These are phyloP conservation scores for Athene cunicularia DNA, from an alignment of 2,113 vertebrate genomes.

Conservation along the genomic window DNA sequence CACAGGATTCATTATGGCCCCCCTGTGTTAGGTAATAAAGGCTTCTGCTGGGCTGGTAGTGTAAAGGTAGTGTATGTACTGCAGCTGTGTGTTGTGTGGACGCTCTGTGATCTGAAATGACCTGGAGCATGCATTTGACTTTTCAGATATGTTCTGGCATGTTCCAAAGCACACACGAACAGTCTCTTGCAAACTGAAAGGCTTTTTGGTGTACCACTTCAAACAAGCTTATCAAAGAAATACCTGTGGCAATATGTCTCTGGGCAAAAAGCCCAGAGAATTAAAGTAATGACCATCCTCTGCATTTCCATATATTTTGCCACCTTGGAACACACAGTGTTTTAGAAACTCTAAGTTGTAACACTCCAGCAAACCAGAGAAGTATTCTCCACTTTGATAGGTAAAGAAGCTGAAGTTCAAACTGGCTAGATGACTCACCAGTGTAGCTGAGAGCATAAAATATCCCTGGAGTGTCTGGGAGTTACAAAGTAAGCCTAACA, in stretches of 20 bases:
- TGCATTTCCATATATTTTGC: neutral
- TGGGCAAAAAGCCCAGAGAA: neutral
- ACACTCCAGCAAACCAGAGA: neutral
- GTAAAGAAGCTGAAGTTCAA: neutral
- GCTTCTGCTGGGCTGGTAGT: neutral
- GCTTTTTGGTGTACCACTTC: neutral
- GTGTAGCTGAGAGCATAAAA: neutral
- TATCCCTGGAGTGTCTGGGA: neutral
- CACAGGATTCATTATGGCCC: neutral
- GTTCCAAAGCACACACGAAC: neutral
- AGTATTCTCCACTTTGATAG: neutral
- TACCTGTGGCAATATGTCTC: constrained; percentile 26
- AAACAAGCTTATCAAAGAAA: constrained; percentile 55
- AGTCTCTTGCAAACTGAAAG: neutral
- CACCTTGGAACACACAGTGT: neutral
- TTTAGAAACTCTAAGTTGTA: neutral
- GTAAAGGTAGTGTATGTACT: neutral
- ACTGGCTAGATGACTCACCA: neutral
- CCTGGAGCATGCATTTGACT: constrained; percentile 14
- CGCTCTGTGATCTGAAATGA: constrained; percentile 26
- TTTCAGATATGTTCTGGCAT: constrained; percentile 28
- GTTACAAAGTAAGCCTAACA: neutral
- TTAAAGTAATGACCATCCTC: neutral
- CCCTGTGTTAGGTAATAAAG: neutral
- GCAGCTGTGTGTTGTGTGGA: neutral